Evolutionary conservation across 1,140 invertebrate genomes (phyloP).

Genomic region (Drosophila pachea): DNA sequence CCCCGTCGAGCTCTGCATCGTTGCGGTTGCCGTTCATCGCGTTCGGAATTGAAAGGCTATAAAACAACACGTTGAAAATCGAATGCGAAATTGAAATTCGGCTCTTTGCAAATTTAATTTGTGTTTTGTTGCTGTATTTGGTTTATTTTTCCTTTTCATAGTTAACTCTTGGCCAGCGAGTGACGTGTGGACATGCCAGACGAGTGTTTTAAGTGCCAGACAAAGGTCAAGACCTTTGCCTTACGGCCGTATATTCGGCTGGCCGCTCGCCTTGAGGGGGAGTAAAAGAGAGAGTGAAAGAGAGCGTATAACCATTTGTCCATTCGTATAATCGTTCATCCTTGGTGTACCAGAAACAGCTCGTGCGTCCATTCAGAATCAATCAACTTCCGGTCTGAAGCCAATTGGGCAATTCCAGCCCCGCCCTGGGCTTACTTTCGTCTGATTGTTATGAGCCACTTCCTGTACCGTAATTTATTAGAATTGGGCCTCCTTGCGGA

Average conservation of each 20-base stretch:
- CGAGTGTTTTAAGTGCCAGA: slow-evolving; percentile 6
- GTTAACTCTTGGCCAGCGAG: neutral
- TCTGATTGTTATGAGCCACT: slow-evolving; percentile 2
- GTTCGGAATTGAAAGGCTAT: slow-evolving; percentile 72
- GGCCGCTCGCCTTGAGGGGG: neutral
- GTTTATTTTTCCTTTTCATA: slow-evolving; percentile 23
- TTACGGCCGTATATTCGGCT: neutral
- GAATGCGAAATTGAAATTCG: slow-evolving; percentile 60
- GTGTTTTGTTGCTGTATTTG: neutral
- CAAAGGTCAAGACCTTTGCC: slow-evolving; percentile 28
- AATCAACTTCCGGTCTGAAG: too few species aligned
- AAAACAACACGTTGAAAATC: slow-evolving; percentile 64
- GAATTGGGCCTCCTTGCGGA: slow-evolving; percentile 16
- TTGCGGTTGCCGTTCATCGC: slow-evolving; percentile 64
- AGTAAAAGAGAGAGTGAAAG: too few species aligned
- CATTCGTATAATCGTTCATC: too few species aligned
- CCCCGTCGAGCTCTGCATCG: neutral
- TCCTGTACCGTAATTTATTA: slow-evolving; percentile 1
- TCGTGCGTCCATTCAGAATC: too few species aligned
- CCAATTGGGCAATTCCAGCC: neutral
- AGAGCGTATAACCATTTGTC: neutral
- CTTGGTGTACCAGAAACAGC: too few species aligned
- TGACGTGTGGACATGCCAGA: slow-evolving; percentile 6
- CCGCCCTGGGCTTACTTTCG: neutral
- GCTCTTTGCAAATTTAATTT: slow-evolving; percentile 54